Conservation (phyloP, 2,797 vertebrate genomes). For the Pangasius sanitwongsei region DNA sequence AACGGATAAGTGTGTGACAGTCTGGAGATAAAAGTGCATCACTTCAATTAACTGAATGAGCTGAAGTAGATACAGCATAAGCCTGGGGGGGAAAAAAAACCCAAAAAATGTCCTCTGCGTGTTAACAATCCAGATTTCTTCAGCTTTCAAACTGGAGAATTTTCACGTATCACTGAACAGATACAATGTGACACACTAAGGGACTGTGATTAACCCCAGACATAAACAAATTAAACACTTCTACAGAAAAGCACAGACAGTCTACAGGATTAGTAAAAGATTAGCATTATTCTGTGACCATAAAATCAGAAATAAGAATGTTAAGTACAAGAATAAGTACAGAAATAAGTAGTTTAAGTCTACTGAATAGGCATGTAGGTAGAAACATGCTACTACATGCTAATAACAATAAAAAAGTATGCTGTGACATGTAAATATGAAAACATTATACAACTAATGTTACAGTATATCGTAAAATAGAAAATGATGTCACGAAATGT, state of each 20-base stretch:
- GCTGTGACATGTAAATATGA: not conserved
- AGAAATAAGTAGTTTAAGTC: not conserved
- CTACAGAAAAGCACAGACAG: not conserved
- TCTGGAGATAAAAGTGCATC: conserved; percentile 26
- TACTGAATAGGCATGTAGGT: not conserved
- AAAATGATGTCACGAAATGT: not conserved
- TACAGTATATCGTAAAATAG: not conserved
- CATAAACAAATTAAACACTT: not conserved
- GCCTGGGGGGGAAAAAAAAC: too few species aligned
- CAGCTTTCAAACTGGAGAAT: not conserved
- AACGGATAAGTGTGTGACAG: not conserved
- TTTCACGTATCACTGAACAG: not conserved
- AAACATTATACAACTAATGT: not conserved
- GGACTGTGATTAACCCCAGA: conserved; percentile 3
- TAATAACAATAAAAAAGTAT: not conserved
- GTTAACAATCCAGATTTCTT: not conserved
- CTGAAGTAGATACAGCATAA: not conserved
- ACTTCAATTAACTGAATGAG: conserved; percentile 21
- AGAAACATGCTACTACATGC: not conserved
- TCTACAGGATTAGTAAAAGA: not conserved
- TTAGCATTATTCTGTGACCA: not conserved
- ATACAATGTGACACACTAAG: not conserved
- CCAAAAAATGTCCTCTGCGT: not conserved
- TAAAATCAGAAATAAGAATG: not conserved
- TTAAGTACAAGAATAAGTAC: too few species aligned